A percentile compares a stretch with the other conserved stretches of the same genome.
Evolutionary conservation across 2,113 vertebrate species (phyloP).

Genomic region (Fulica atra): DNA sequence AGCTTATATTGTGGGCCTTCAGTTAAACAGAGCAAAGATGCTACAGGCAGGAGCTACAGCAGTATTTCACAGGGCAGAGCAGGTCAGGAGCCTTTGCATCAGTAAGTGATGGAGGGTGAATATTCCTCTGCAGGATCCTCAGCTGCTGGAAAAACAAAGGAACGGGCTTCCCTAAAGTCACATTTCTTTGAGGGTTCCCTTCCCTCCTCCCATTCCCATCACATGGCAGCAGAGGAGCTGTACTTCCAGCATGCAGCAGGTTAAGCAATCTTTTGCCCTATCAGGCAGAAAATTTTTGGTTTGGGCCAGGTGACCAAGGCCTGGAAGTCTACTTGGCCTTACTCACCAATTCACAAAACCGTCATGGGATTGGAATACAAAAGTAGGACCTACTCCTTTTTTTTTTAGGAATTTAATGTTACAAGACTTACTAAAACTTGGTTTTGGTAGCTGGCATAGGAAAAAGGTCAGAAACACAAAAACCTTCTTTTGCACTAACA

Average conservation of each 20-base stretch:
- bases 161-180: not conserved
- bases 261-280: not conserved
- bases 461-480: not conserved
- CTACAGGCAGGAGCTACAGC: not conserved
- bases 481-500: not conserved
- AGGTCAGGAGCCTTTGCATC: not conserved
- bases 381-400: not conserved
- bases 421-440: not conserved
- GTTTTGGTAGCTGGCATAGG: not conserved
- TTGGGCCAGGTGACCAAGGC: not conserved
- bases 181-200: not conserved
- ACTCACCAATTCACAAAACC: not conserved
- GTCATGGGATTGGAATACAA: not conserved
- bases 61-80: not conserved
- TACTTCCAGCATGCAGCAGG: not conserved
- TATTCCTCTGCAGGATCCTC: too few species aligned
- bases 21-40: not conserved
- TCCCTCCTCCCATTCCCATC: not conserved
- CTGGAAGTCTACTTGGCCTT: not conserved
- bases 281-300: not conserved
- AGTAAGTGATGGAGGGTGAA: not conserved
- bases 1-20: not conserved
- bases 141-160: not conserved
- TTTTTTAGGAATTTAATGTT: not conserved
- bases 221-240: not conserved